Base-by-base conservation (phyloP, 2,888 invertebrate species). In the Drosophila niveifrons region DNA sequence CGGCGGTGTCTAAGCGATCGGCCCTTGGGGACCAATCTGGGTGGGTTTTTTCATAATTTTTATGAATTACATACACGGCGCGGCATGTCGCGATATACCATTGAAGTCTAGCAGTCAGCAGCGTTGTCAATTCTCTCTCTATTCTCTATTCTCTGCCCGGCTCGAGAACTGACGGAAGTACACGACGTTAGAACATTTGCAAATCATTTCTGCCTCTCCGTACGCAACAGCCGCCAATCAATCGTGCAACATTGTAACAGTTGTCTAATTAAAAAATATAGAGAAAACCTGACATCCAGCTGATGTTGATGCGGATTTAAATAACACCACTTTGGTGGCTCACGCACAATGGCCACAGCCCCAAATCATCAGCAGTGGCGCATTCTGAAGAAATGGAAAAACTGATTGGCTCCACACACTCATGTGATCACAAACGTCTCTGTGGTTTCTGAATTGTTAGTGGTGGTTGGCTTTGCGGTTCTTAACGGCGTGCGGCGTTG, bases 21-120 rank as follows among this genome's bases (percentile, higher is more conserved):
- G 75, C 83, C 83, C 89, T 86, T 88, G 87, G 87, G 78, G 83
- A 88, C 87, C 83, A 84, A 88, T 84, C 88, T 88, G 88, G 84
- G 84, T 85, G 88, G 89, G 73, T 75, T 77, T 83, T 80, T 80
- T 88, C 85, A 85, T 88, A 85, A 88, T 83, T 81, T 85, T 84
- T 79, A 87, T 83, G 83, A 83, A 83, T 83, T 83, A 80, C 80
- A 74, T 83, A 80, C 80, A 74, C 46, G 65, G 56, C 39, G 74
- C 66, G 64, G 69, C 80, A 78, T 79, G 72, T 66, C 51, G 36
- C 39, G 46, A 50, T 50, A 55, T n/a, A 64, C 69, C 55, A 74
- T 77, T 77, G 78, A 72, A 59, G 67, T 79, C 44, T 53, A 63
- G 28, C 61, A 44, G 23, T 10, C 51, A 28, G 48, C 61, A n/a